These are phyloP conservation scores for Tapirus indicus DNA, from an alignment of 2,797 vertebrate species.

Conservation along the genomic window DNA sequence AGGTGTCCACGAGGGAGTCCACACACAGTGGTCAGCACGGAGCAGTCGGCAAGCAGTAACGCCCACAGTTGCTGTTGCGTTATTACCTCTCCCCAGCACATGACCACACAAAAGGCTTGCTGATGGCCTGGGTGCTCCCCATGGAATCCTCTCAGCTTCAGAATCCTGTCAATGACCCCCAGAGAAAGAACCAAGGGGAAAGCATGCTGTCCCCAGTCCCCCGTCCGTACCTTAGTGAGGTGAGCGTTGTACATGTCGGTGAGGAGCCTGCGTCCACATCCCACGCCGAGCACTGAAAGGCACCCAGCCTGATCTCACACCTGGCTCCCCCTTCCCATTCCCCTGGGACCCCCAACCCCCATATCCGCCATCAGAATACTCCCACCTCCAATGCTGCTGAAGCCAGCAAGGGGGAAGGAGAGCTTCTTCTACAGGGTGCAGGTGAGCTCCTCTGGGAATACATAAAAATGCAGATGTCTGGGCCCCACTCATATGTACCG, in stretches of 20 bases:
- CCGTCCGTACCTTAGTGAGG: constrained; percentile 91
- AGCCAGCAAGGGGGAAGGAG: not conserved
- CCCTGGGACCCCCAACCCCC: too few relatives aligned
- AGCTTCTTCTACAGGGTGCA: not conserved
- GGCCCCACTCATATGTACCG: not conserved
- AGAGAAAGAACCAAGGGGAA: not conserved
- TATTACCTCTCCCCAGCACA: not conserved
- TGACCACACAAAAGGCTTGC: not conserved
- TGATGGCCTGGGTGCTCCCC: not conserved
- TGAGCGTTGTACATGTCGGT: constrained; percentile 89
- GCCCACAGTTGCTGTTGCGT: fast-evolving
- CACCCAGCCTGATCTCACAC: not conserved
- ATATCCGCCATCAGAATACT: not conserved
- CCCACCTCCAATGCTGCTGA: not conserved
- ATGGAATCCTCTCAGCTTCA: not conserved
- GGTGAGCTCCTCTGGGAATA: not conserved
- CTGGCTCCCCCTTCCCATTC: not conserved
- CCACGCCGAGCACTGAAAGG: constrained; percentile 93
- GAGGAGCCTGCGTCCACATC: constrained; percentile 90
- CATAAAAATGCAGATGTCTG: not conserved
- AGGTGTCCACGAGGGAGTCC: not conserved
- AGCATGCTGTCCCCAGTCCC: not conserved
- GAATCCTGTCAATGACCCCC: not conserved
- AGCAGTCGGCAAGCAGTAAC: fast-evolving
- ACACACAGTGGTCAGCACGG: fast-evolving